Evolutionary conservation across 2,113 vertebrate species (phyloP), one percentile per base, ranked within the genome.

Genomic region (Thunnus maccoyii): DNA sequence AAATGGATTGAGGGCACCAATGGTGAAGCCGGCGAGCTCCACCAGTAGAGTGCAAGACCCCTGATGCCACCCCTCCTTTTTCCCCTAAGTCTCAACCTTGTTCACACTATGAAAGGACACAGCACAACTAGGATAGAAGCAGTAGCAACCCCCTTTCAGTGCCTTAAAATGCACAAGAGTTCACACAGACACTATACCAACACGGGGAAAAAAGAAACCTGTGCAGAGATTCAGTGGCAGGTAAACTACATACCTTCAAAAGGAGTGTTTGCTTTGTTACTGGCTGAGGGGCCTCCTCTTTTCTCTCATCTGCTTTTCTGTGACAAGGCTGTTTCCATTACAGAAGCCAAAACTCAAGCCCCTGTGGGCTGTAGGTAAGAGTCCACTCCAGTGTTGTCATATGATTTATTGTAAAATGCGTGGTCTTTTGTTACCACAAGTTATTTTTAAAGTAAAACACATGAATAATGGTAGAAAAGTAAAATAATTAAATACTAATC

Each of bases 1-100:
- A 95, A 96, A 96, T 94, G 96, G 93, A 95, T 91, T 94, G 93
- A 96, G 96, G 92, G 95, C 95, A 96, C 94, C 95, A 95, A 95
- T 95, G 92, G 95, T 95, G 89, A 82, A 94, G 94, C 94, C 92
- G 88, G 94, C 93, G 91, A 94, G 88, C 93, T 84, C 86, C 95
- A 94, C 94, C 96, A 96, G 94, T 93, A 92, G 95, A 94, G 94
- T 95, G 92, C 91, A 94, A 95, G 94, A 96, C 94, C 94, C 94
- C 92, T 94, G 94, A 95, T 89, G 90, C 95, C 95, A 94, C 92
- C 94, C 55, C 73, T 64, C 56, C 47, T n/a, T 47, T 58, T 71
- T 6, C 56, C 46, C 41, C 16, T 22, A 72, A 68, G 44, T 76
- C 73, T 76, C 63, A 72, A 86, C 57, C 74, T 95, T 95, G 93